A percentile compares a stretch with the other conserved stretches of the same genome.
phyloP scores from a whole-genome alignment of 2,797 vertebrate species.

The Pterois miles region DNA sequence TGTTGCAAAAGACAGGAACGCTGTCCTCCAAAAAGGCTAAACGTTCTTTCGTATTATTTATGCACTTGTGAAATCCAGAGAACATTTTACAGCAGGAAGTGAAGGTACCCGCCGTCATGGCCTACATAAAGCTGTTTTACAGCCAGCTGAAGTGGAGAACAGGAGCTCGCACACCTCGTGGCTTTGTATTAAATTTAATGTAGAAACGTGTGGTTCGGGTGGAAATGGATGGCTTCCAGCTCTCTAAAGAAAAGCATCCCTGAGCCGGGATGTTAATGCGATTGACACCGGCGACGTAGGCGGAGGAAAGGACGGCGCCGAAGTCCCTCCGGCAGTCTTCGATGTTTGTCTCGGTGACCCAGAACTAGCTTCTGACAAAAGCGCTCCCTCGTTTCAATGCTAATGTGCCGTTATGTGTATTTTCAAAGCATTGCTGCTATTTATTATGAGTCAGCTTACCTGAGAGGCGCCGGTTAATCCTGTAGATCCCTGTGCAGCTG shows the following conservation, averaged over 20 bases:
- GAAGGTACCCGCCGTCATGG: conserved; percentile 18
- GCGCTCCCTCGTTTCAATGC: conserved; percentile 75
- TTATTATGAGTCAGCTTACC: conserved; percentile 78
- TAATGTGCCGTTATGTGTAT: conserved; percentile 71
- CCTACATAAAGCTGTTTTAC: conserved; percentile 37
- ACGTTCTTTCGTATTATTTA: conserved; percentile 36
- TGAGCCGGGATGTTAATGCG: conserved; percentile 36
- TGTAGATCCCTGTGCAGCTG: conserved; percentile 66
- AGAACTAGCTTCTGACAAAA: conserved; percentile 60
- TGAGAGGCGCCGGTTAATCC: conserved; percentile 73
- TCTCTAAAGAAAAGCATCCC: conserved; percentile 19
- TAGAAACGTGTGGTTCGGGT: conserved; percentile 15
- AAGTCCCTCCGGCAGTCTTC: conserved; percentile 51
- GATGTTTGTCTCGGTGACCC: conserved; percentile 67
- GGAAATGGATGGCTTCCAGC: conserved; percentile 38
- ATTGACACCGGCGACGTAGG: conserved; percentile 53
- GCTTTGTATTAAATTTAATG: conserved; percentile 42
- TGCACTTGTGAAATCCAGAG: not conserved
- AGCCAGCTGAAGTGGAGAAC: conserved; percentile 27
- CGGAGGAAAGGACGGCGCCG: conserved; percentile 26
- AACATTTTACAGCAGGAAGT: conserved; percentile 10
- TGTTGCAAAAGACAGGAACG: conserved; percentile 22
- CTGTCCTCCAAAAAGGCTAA: conserved; percentile 8
- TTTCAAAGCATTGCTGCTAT: conserved; percentile 67
- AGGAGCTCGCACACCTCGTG: conserved; percentile 8